A percentile compares a stretch with the other conserved stretches of the same genome.
phyloP scores from a whole-genome alignment of 2,888 invertebrate species.

The Meiosimyza decipiens region DNA sequence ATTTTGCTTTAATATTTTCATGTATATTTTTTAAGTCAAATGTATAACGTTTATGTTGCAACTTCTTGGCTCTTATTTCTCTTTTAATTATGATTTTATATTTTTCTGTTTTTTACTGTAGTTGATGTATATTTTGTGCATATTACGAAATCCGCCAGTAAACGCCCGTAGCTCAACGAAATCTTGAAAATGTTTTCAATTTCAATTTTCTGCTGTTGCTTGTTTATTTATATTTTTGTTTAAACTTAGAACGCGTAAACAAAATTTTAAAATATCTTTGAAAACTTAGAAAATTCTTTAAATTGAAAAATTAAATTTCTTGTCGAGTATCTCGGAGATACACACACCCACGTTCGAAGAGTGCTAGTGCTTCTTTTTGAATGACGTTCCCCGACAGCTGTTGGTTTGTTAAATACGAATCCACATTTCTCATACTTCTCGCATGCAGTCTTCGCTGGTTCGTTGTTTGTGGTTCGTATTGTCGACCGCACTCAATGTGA shows the following conservation, averaged over 20 bases:
- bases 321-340: conserved; percentile 22
- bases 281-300: neutral
- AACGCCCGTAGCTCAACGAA: conserved; percentile 15
- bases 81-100: neutral
- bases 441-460: conserved; percentile 7
- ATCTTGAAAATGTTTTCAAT: conserved; percentile 6
- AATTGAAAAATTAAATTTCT: conserved; percentile 1
- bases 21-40: neutral
- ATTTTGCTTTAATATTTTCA: neutral
- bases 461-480: neutral
- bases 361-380: conserved; percentile 41
- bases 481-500: neutral
- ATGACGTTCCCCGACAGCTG: conserved; percentile 45
- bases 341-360: conserved; percentile 40
- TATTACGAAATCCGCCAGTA: conserved; percentile 38
- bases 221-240: neutral
- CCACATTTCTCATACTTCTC: conserved; percentile 20
- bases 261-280: conserved; percentile 11
- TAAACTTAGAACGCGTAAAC: conserved; percentile 14
- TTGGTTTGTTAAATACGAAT: conserved; percentile 41
- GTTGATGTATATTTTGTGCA: conserved; percentile 15
- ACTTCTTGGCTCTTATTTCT: neutral
- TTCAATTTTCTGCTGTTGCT: neutral
- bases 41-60: neutral
- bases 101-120: neutral